Base-by-base conservation (phyloP, 2,888 invertebrate genomes). In the Artemia sinica region DNA sequence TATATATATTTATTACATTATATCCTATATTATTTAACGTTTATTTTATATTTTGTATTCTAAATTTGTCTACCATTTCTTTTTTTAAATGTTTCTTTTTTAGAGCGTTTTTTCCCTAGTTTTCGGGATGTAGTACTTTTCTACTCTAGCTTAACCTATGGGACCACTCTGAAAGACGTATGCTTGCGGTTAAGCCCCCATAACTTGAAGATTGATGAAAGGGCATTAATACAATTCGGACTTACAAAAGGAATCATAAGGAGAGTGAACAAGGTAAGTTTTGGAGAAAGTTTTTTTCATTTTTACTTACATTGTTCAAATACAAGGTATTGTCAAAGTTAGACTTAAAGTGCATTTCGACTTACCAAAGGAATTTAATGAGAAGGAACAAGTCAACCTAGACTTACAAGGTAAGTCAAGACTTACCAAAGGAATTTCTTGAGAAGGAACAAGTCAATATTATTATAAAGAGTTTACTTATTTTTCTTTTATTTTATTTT, bases 171-270 rank as follows among this genome's bases (percentile, higher is more conserved):
- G 72, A 82, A 85, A 71, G 88, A 89, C 75, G 79, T 89, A 50
- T 89, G 89, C 77, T 79, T 85, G 66, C 81, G 88, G 67, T 80
- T 82, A 76, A 86, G 87, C 77, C 89, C 90, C 8, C 84, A 86
- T 73, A 83, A 83, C 72, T 79, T 88, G 66, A 84, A 85, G 73
- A 86, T 90, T 74, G 86, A 89, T 75, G 89, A 89, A 79, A 81
- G 89, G 73, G 87, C 86, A 75, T 82, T 93, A 67, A 86, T 92
- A 68, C 87, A 91, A 73, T 93, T 91, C 77, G 92, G 91, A 1
- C 80, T 91, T n/a, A 82, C 91, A 8, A 87, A 91, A 76, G 88
- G 88, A 0, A 80, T 91, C 8, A 89, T 94, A 70, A 81, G 89
- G 50, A 81, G 89, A 72, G 84, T 92, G 0, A 86, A 91, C 74